These are phyloP conservation scores for Trochalopteron elliotii DNA, from an alignment of 2,113 vertebrate genomes.

Conservation along the genomic window DNA sequence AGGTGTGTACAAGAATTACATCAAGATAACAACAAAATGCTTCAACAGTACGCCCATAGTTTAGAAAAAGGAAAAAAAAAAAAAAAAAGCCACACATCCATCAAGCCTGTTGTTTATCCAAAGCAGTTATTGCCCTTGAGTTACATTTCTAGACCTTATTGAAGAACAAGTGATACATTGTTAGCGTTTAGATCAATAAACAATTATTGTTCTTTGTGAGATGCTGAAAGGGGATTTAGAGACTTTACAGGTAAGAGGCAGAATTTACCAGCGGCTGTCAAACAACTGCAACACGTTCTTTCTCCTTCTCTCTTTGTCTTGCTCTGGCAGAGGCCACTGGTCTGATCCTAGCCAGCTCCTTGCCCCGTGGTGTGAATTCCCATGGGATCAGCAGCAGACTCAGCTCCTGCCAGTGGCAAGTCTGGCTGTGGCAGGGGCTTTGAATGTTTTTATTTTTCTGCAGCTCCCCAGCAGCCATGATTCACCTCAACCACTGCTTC, in stretches of 20 bases:
- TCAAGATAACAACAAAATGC: neutral
- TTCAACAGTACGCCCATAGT: neutral
- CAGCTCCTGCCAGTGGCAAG: constrained; percentile 16
- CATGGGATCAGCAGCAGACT: neutral
- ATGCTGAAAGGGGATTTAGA: constrained; percentile 71
- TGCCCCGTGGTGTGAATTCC: neutral
- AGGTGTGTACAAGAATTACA: neutral
- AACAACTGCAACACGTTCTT: constrained; percentile 31
- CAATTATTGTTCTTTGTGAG: constrained; percentile 78
- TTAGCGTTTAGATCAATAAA: constrained; percentile 76
- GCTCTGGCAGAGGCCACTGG: neutral
- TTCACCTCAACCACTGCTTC: constrained; percentile 15
- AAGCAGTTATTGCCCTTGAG: constrained; percentile 64
- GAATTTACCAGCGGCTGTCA: constrained; percentile 61
- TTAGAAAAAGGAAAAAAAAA: neutral
- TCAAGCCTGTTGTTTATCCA: constrained; percentile 44
- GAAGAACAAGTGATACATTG: constrained; percentile 73
- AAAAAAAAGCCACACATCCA: neutral
- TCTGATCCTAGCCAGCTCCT: neutral
- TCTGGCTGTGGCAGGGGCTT: neutral
- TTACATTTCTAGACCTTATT: constrained; percentile 72
- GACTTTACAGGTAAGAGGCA: constrained; percentile 65
- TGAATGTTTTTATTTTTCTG: neutral
- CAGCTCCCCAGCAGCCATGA: constrained; percentile 2
- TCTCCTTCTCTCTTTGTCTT: neutral